phyloP scores from a whole-genome alignment of 2,888 invertebrate species.

The Rhimphoctona megacephalus region DNA sequence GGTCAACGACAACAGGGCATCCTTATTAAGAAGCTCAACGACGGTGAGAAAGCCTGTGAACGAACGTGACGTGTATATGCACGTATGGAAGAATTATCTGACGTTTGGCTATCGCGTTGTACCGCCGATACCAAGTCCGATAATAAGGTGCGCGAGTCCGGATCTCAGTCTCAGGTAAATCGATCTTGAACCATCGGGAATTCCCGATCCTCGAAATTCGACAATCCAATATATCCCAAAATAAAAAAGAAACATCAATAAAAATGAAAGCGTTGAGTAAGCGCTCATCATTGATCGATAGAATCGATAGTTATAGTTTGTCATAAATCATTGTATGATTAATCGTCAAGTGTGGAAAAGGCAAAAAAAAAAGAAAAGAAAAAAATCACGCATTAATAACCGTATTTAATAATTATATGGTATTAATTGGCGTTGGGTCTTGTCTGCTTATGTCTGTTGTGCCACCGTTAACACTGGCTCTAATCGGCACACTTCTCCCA shows the following conservation, averaged over 20 bases:
- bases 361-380: constrained; percentile 51
- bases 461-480: constrained; percentile 71
- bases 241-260: background rate
- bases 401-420: constrained; percentile 73
- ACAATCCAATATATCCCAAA: constrained; percentile 38
- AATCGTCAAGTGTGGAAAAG: constrained; percentile 53
- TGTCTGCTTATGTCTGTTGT: constrained; percentile 79
- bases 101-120: constrained; percentile 98
- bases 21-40: constrained; percentile 94
- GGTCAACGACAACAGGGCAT: constrained; percentile 98
- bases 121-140: constrained; percentile 94
- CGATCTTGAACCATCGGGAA: constrained; percentile 12
- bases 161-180: constrained; percentile 94
- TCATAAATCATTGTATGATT: constrained; percentile 56
- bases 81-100: constrained; percentile 99
- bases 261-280: background rate
- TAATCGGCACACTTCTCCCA: constrained; percentile 56
- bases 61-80: constrained; percentile 97
- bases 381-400: constrained; percentile 60
- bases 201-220: constrained; percentile 16
- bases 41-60: constrained; percentile 95
- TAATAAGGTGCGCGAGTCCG: constrained; percentile 96
- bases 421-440: constrained; percentile 81
- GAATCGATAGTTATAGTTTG: constrained; percentile 35
- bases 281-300: background rate